Evolutionary conservation across 2,113 vertebrate genomes (phyloP).

Genomic region (Capreolus pygargus): DNA sequence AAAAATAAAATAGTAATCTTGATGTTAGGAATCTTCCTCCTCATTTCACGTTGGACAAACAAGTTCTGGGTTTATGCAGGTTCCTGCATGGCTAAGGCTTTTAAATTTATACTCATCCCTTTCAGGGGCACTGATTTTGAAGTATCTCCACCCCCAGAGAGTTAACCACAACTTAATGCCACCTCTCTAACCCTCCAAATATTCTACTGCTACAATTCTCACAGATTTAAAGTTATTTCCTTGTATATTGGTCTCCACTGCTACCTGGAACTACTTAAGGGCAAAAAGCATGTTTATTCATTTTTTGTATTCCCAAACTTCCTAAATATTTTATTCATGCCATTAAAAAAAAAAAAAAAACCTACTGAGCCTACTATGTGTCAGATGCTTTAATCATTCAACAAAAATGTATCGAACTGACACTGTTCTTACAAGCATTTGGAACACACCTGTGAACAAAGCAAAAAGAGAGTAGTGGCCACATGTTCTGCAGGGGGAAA

Average conservation of each 20-base stretch:
- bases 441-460: background rate
- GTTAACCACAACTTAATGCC: background rate
- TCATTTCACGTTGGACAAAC: background rate
- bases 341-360: background rate
- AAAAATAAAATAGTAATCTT: background rate
- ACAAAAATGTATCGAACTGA: background rate
- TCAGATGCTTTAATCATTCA: background rate
- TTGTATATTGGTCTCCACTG: background rate
- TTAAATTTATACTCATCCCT: background rate
- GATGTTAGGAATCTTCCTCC: background rate
- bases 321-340: background rate
- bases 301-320: background rate
- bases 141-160: background rate
- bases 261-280: background rate
- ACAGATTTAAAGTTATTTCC: background rate
- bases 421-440: background rate
- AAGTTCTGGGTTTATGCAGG: background rate
- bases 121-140: background rate
- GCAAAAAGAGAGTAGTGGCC: background rate
- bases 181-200: background rate
- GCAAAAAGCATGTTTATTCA: background rate
- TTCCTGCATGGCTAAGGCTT: slow-evolving; percentile 25
- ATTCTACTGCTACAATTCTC: background rate
- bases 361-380: background rate
- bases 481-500: background rate